Percentiles rank a stretch among this genome's conserved stretches.
Evolutionary conservation across 1,140 invertebrate genomes (phyloP).

Genomic region (Pollicipes pollicipes): DNA sequence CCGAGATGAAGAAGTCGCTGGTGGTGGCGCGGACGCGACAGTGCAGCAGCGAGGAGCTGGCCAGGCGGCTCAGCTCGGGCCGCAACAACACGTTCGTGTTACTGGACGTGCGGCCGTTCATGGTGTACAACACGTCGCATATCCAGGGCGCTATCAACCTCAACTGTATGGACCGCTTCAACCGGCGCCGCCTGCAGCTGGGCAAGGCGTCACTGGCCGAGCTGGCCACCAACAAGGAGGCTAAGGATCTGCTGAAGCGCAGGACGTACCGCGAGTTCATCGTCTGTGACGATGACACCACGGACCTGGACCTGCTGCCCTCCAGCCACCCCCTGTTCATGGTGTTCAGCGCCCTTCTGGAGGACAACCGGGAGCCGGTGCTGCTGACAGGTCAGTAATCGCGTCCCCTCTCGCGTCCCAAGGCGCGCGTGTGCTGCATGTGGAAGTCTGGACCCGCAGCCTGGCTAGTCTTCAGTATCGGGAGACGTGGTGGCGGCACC

Average conservation of each 20-base stretch:
- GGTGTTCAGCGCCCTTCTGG: conserved; percentile 44
- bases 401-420: no score
- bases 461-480: no score
- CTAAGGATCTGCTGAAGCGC: conserved; percentile 42
- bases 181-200: conserved; percentile 43
- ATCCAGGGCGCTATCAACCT: conserved; percentile 55
- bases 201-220: conserved; percentile 47
- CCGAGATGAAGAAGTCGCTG: conserved; percentile 33
- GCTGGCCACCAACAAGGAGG: conserved; percentile 40
- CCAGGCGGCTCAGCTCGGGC: conserved; percentile 20
- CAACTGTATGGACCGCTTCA: conserved; percentile 54
- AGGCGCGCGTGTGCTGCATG: no score
- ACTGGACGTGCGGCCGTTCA: conserved; percentile 51
- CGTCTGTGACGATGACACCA: conserved; percentile 47
- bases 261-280: conserved; percentile 24
- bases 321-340: conserved; percentile 42
- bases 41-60: conserved; percentile 24
- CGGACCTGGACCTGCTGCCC: conserved; percentile 38
- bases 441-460: no score
- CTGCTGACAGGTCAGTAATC: conserved; percentile 47
- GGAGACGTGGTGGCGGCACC: no score
- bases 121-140: conserved; percentile 50
- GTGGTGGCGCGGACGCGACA: conserved; percentile 26
- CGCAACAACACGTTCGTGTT: conserved; percentile 31
- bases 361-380: conserved; percentile 47